Base-by-base conservation (phyloP, 2,113 vertebrate genomes). In the Python bivittatus region DNA sequence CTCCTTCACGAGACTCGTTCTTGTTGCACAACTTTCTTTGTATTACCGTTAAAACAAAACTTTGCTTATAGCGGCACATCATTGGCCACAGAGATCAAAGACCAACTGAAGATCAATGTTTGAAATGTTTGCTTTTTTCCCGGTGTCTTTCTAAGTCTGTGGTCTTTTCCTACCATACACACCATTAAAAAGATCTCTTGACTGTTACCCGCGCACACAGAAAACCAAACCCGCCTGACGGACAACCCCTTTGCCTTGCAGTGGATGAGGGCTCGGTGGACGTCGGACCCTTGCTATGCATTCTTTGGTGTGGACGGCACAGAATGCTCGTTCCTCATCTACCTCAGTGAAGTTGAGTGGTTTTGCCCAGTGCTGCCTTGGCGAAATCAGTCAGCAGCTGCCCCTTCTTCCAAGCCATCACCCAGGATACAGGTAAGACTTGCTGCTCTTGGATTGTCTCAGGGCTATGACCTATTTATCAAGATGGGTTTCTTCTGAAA, bases 231-330 rank as follows among this genome's bases (percentile, higher is more conserved):
- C 68, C 12, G 4, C 6, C 33, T 89, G 6, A 12, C 38, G n/a
- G 13, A 1, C 0, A 0, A 22, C 23, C 33, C n/a, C 52, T 86
- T 93, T 91, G 53, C 68, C 93, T 96, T n/a, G 3, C 97, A 99
- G 99, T 99, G 99, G 99, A 99, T 99, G 99, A 98, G 98, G 9
- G 98, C 98, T 60, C 98, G 99, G 90, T 99, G 99, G 99, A 99
- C 99, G 23, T 99, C 99, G 0, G 99, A 99, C 97, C 99, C 99
- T 23, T 99, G 99, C 97, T 99, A 99, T 0, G 98, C 99, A 8
- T 99, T 99, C 93, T 99, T 99, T 0, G 99, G 99, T 0, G 99
- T 99, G 93, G 99, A 99, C 0, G 99, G 99, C 94, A 99, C 99
- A 0, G 99, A 99, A 94, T 99, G 99, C 95, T 99, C 99, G 0